Evolutionary conservation across 2,888 invertebrate species (phyloP).

Genomic region (Plemyria rubiginata): DNA sequence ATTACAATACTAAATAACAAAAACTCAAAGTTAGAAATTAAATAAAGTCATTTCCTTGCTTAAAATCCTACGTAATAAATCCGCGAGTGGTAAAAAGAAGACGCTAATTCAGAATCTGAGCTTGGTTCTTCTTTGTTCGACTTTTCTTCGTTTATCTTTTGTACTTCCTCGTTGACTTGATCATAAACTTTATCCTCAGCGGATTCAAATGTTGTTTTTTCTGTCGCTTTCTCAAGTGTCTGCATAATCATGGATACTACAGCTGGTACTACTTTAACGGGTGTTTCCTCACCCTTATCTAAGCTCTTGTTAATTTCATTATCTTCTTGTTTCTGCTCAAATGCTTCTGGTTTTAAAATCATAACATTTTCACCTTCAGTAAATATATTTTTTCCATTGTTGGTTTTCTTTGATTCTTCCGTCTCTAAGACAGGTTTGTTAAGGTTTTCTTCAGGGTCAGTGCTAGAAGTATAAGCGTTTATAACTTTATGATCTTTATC

Average conservation of each 20-base stretch:
- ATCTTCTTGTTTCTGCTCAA: conserved; percentile 27
- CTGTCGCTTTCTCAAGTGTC: conserved; percentile 29
- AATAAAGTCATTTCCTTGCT: not conserved
- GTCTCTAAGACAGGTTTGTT: conserved; percentile 55
- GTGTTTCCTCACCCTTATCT: conserved; percentile 39
- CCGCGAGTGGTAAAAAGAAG: conserved; percentile 73
- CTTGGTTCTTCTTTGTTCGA: conserved; percentile 45
- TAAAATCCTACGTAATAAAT: conserved; percentile 61
- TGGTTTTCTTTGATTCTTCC: conserved; percentile 41
- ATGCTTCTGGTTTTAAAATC: conserved; percentile 47
- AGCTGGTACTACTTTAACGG: conserved; percentile 50
- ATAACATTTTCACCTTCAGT: conserved; percentile 47
- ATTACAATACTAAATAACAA: conserved; percentile 34
- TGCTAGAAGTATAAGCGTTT: conserved; percentile 33
- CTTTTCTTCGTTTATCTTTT: conserved; percentile 42
- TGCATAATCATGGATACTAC: conserved; percentile 49
- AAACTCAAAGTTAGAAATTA: not conserved
- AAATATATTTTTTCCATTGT: conserved; percentile 42
- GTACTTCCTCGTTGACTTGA: conserved; percentile 1
- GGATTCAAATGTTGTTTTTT: conserved; percentile 34
- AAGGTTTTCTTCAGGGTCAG: conserved; percentile 38
- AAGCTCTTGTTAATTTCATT: conserved; percentile 43
- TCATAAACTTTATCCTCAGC: conserved; percentile 41
- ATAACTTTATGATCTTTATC: conserved; percentile 54
- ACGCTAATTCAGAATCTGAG: conserved; percentile 70